These are phyloP conservation scores for Tupaia chinensis DNA, from an alignment of 2,113 vertebrate genomes.

Conservation along the genomic window DNA sequence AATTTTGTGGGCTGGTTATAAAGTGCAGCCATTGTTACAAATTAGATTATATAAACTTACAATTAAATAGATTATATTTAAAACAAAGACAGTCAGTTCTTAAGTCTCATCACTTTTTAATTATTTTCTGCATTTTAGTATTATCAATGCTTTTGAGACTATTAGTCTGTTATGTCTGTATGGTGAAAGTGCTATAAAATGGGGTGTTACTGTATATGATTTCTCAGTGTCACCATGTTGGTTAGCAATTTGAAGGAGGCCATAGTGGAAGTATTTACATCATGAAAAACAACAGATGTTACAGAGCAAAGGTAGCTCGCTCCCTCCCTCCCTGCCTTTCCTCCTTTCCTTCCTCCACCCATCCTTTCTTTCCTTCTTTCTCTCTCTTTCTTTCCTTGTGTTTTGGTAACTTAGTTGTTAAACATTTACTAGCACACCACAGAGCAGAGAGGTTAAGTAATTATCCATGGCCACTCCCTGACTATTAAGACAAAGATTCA, in stretches of 20 bases:
- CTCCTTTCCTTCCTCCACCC: rapidly evolving
- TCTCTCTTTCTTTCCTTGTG: rapidly evolving
- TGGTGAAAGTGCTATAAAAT: no score
- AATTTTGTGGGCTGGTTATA: background rate
- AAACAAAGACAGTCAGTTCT: background rate
- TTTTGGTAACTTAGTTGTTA: background rate
- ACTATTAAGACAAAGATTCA: background rate
- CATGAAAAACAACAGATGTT: background rate
- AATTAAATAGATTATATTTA: background rate
- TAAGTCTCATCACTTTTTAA: background rate
- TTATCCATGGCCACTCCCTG: no score
- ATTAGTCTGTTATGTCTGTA: background rate
- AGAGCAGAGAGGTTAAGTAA: background rate
- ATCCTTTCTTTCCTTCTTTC: rapidly evolving
- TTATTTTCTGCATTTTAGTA: background rate
- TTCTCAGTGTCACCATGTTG: background rate
- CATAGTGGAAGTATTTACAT: background rate
- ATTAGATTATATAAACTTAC: background rate
- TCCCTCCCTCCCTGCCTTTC: rapidly evolving
- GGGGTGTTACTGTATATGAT: background rate
- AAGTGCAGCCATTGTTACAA: background rate
- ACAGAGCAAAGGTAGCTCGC: background rate
- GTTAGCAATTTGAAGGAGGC: background rate
- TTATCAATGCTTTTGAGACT: background rate
- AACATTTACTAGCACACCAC: background rate